A percentile compares a stretch with the other conserved stretches of the same genome.
Evolutionary conservation across 2,888 invertebrate genomes (phyloP).

Genomic region (Synanthedon vespiformis): DNA sequence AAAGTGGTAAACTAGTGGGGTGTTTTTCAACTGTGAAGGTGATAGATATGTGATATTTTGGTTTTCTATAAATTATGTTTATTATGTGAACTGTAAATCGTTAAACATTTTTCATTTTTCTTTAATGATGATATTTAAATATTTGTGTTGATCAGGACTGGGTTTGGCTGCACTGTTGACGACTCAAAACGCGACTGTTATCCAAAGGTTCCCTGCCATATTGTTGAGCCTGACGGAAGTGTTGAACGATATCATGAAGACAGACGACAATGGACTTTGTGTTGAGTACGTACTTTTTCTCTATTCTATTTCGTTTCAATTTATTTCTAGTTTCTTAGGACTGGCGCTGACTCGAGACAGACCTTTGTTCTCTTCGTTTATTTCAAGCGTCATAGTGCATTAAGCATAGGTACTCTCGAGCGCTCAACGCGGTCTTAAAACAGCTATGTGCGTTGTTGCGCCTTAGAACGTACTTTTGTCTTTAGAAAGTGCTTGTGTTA

Average conservation of each 20-base stretch:
- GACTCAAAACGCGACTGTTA: conserved; percentile 75
- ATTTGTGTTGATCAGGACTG: conserved; percentile 51
- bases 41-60: not conserved
- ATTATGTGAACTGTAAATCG: not conserved
- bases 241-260: conserved; percentile 82
- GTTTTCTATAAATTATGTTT: not conserved
- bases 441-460: not conserved
- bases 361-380: no score
- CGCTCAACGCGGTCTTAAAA: no score
- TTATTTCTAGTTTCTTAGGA: no score
- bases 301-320: no score
- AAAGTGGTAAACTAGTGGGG: no score
- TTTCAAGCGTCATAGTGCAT: no score
- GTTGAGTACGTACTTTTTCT: conserved; percentile 66
- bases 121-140: not conserved
- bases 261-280: conserved; percentile 73
- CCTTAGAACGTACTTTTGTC: not conserved
- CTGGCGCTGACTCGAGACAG: no score
- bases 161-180: conserved; percentile 75
- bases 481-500: not conserved
- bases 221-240: conserved; percentile 81
- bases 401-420: no score
- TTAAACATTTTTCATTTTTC: not conserved
- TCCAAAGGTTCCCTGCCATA: conserved; percentile 79
- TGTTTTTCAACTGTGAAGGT: no score